Evolutionary conservation across 2,797 vertebrate genomes (phyloP), one percentile per base, ranked within the genome.

Genomic region (Nasua narica): DNA sequence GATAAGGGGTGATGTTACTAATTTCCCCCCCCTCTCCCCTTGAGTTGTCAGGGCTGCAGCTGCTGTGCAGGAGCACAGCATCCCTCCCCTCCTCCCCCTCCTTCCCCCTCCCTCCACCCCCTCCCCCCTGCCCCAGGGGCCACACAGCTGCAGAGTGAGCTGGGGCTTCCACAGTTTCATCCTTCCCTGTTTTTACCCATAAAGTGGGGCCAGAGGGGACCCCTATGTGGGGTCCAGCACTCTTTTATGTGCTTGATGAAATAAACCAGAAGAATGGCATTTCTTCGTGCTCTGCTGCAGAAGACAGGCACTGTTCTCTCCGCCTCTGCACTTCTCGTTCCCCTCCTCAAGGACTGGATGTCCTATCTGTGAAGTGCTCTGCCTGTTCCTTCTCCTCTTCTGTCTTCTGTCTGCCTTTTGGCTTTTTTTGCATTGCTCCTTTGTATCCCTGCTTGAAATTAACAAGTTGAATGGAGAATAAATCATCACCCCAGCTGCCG

Each of bases 391-490:
- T 65, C 81, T 79, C 95, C 52, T 54, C 54, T 48, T 58, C 92
- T 84, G 62, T 72, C 90, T 93, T 83, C 65, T 60, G 83, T 40
- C 62, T 88, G 60, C 87, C 87, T 87, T 92, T 69, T 84, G 87
- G 78, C 76, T 88, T 86, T 95, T 65, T 67, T 67, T 62, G 60
- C 84, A 25, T 87, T 77, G 74, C 74, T 91, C 15, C 11, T 94
- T 78, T 60, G 65, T 93, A 58, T 93, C 76, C 48, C 77, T 82
- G 21, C 50, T 87, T 87, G 91, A 91, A 87, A 83, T 89, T 79
- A 91, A 69, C 96, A 84, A 84, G 52, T 67, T 37, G 94, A 82
- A 27, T 32, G 54, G 65, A 77, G 35, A 90, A 65, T 46, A 84
- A 78, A 40, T 87, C 40, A 32, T 58, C 52, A 25, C 72, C 29